Conservation (phyloP, 2,888 invertebrate genomes). For the Drosophila barbarae region DNA sequence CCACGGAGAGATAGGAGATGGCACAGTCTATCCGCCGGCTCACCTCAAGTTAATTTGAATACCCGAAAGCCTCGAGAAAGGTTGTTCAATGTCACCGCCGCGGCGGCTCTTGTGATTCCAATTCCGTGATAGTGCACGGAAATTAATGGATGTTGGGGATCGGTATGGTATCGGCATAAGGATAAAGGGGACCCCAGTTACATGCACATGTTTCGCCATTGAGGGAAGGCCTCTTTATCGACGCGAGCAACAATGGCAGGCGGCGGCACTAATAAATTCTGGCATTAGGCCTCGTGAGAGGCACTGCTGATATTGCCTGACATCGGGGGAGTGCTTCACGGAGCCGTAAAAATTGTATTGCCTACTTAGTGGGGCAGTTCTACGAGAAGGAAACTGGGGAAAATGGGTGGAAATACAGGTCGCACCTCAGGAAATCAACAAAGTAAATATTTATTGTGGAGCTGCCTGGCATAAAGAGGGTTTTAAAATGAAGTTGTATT, state of each 20-base stretch:
- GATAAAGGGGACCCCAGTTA: conserved; percentile 4
- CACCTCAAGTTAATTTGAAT: conserved; percentile 61
- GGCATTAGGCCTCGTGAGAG: conserved; percentile 44
- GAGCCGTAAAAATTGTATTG: conserved; percentile 49
- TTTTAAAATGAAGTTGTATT: neutral
- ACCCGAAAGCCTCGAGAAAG: conserved; percentile 44
- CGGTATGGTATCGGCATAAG: neutral
- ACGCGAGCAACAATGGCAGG: conserved; percentile 23
- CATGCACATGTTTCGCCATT: conserved; percentile 28
- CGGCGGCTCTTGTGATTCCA: conserved; percentile 46
- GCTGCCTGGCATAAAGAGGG: neutral
- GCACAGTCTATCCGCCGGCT: conserved; percentile 26
- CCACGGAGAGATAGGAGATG: conserved; percentile 29
- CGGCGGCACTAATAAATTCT: conserved; percentile 46
- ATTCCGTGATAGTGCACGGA: conserved; percentile 65
- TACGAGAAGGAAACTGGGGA: neutral
- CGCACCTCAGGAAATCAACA: neutral
- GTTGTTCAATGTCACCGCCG: conserved; percentile 51
- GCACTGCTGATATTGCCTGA: conserved; percentile 32
- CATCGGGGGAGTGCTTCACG: conserved; percentile 41
- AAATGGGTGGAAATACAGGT: conserved; percentile 8
- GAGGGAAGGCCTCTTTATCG: conserved; percentile 19
- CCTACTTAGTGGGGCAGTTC: conserved; percentile 25
- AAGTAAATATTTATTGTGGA: neutral
- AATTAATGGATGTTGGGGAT: conserved; percentile 56